Evolutionary conservation across 2,113 vertebrate species (phyloP).

Genomic region (Triplophysa rosa): DNA sequence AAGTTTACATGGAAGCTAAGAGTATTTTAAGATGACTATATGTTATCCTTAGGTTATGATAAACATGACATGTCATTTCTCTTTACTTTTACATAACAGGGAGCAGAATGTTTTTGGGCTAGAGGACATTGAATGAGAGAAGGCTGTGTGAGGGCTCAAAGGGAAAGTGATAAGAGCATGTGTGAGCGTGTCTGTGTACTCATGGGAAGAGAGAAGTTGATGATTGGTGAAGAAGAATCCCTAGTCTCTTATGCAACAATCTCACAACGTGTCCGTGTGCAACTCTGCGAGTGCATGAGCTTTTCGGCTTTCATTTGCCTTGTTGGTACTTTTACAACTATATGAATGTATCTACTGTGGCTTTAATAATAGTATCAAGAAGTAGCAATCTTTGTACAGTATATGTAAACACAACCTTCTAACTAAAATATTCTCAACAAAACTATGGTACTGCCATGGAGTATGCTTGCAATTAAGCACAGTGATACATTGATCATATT

Average conservation of each 20-base stretch:
- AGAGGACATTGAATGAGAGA: constrained; percentile 12
- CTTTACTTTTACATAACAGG: constrained; percentile 5
- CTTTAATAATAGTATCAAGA: background rate
- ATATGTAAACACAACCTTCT: too few species aligned
- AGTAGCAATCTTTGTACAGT: too few species aligned
- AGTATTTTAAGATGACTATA: background rate
- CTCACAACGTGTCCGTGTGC: constrained; percentile 4
- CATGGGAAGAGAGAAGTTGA: constrained; percentile 23
- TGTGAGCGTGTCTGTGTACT: background rate
- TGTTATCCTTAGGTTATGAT: background rate
- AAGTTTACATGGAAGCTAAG: background rate
- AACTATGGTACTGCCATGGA: too few species aligned
- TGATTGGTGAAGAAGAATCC: constrained; percentile 13
- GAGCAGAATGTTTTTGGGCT: background rate
- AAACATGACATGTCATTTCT: background rate
- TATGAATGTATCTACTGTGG: background rate
- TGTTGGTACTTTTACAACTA: background rate
- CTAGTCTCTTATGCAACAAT: background rate
- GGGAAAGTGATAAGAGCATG: constrained; percentile 17
- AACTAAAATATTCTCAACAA: too few species aligned
- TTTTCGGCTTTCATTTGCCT: background rate
- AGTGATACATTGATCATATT: too few species aligned
- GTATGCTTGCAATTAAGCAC: too few species aligned
- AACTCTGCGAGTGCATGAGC: background rate
- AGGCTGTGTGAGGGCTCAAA: constrained; percentile 8